Percentiles rank a stretch among this genome's conserved stretches.
These are phyloP conservation scores for Mobula hypostoma DNA, from an alignment of 2,113 vertebrate species.

Conservation along the genomic window DNA sequence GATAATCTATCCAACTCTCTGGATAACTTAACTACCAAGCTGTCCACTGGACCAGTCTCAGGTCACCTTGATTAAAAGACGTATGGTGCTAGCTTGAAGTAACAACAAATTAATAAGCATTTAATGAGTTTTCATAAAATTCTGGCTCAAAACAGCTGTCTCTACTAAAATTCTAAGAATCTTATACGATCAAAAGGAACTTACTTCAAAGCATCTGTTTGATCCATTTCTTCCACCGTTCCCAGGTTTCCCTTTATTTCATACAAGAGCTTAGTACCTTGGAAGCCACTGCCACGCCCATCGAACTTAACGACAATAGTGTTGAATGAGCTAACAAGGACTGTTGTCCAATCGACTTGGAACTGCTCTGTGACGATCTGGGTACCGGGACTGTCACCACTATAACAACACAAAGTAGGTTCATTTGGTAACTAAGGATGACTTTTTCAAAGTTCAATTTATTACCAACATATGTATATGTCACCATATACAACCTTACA, in stretches of 20 bases:
- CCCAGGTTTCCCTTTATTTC: conserved; percentile 75
- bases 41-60: too few relatives aligned
- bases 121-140: background rate
- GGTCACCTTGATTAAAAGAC: too few relatives aligned
- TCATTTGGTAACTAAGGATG: background rate
- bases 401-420: conserved; percentile 45
- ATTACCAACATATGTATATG: too few relatives aligned
- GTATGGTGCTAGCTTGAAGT: too few relatives aligned
- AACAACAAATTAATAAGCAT: background rate
- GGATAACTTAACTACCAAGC: too few relatives aligned
- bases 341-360: conserved; percentile 76
- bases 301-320: conserved; percentile 76
- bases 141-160: too few relatives aligned
- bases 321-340: conserved; percentile 80
- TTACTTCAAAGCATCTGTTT: conserved; percentile 75
- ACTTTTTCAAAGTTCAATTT: background rate
- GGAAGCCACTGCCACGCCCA: conserved; percentile 82
- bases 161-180: too few relatives aligned
- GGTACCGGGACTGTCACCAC: conserved; percentile 77
- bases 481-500: too few relatives aligned
- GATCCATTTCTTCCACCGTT: conserved; percentile 75
- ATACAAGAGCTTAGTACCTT: conserved; percentile 81
- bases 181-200: background rate
- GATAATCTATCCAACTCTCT: too few relatives aligned
- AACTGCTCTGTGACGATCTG: conserved; percentile 82